A percentile compares a stretch with the other conserved stretches of the same genome.
Conservation (phyloP, 2,113 vertebrate genomes). For the Prolemur simus region DNA sequence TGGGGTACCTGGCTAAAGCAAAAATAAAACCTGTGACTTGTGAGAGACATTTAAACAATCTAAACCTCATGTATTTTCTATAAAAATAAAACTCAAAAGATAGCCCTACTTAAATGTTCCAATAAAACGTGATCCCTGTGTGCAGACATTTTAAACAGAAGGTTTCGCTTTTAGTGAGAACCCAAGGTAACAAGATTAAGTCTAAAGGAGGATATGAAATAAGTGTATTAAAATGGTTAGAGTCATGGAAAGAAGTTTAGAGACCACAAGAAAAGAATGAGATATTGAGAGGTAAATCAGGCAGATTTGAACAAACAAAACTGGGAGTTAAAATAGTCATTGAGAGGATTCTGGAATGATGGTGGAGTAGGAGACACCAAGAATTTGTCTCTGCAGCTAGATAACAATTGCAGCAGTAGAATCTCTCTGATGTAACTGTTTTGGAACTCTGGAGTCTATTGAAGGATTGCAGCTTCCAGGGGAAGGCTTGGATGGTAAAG, state of each 20-base stretch:
- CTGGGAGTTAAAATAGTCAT: neutral
- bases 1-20: neutral
- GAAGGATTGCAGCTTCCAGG: neutral
- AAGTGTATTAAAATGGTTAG: too few species aligned
- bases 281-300: neutral
- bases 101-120: neutral
- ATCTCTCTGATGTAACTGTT: neutral
- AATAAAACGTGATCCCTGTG: rapidly evolving
- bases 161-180: neutral
- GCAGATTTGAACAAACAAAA: neutral
- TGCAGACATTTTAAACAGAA: neutral
- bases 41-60: too few species aligned
- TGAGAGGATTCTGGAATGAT: neutral
- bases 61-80: neutral
- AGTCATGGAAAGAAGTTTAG: neutral
- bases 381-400: neutral
- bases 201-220: too few species aligned
- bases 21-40: neutral
- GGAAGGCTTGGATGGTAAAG: neutral
- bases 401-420: neutral
- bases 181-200: too few species aligned
- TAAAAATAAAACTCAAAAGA: neutral
- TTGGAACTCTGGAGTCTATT: neutral
- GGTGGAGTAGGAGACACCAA: neutral
- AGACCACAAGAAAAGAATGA: neutral